Conservation (phyloP, 2,113 vertebrate genomes). For the Ginglymostoma cirratum region DNA sequence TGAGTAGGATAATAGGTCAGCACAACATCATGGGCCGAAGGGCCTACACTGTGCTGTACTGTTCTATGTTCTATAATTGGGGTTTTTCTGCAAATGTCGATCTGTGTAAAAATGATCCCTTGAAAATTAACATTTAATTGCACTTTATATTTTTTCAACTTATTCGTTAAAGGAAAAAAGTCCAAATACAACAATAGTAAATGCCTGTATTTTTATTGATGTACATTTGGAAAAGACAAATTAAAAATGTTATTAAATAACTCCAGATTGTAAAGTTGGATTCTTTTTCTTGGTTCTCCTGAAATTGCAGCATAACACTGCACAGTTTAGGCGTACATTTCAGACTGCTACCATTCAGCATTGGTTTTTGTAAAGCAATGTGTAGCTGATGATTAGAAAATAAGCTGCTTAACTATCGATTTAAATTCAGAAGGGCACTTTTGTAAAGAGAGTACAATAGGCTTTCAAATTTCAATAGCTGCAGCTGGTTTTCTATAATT, state of each 20-base stretch:
- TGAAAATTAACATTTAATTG: not conserved
- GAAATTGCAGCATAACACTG: not conserved
- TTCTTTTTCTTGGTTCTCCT: not conserved
- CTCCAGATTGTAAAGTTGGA: not conserved
- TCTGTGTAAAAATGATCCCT: not conserved
- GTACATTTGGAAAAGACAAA: not conserved
- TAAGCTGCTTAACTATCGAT: not conserved
- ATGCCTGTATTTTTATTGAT: not conserved
- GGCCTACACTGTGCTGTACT: too few relatives aligned
- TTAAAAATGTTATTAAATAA: not conserved
- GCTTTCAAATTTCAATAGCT: not conserved
- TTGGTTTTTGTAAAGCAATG: not conserved
- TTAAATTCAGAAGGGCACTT: not conserved
- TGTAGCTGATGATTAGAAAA: not conserved
- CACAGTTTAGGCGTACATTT: not conserved
- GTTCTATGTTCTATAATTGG: too few relatives aligned
- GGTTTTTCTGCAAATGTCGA: not conserved
- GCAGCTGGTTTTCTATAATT: not conserved
- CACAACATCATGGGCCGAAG: too few relatives aligned
- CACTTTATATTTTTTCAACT: slow-evolving; percentile 17
- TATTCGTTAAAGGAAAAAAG: not conserved
- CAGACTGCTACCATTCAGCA: not conserved
- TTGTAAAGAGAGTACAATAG: not conserved
- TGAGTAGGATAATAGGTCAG: too few relatives aligned
- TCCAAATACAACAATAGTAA: not conserved